Base-by-base conservation (phyloP, 2,113 vertebrate species). In the Phrynosoma blainvillii region DNA sequence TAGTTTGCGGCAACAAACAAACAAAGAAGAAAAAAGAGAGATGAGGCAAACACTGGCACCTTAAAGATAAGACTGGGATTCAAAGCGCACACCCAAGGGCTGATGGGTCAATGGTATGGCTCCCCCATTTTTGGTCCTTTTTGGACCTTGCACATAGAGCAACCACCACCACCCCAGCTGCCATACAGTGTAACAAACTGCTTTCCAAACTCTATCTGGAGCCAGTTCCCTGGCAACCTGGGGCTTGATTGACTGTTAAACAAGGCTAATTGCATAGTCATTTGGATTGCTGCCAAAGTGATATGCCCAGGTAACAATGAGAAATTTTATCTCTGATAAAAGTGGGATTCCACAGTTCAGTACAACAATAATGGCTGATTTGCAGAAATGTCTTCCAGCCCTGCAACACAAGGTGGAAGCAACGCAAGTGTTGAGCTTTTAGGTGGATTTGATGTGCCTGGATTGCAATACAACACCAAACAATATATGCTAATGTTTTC, bases 31-130 rank as follows among this genome's bases (percentile, higher is more conserved):
- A 12, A 25, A 62, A 10, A 36, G 9, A 12, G 13, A 10, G 21
- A 27, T 1, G 16, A 62, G 71, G 21, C 27, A 21, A 75, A 5
- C 42, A 7, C 18, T 75, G 83, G 82, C 70, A 75, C 47, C n/a
- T 75, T 84, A 56, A 84, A 84, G 83, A 59, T 84, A 84, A 84
- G 52, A 52, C 12, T 59, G 47, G 21, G n/a, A 84, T 84, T 84
- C 83, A 74, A 73, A 71, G 7, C 12, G 25, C 18, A 70, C n/a
- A 56, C 32, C 83, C 20, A 3, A 54, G 47, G n/a, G 25, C 47
- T 7, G 4, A 16, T 13, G 6, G 3, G 0, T 13, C 52, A 14
- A 32, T 54, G 1, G 2, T 6, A 14, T 23, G n/a, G 52, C 11
- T 75, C 68, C 25, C 11, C 25, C 23, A 2, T 1, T 27, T 8